Evolutionary conservation across 2,797 vertebrate genomes (phyloP), one percentile per base, ranked within the genome.

Genomic region (Anguilla anguilla): DNA sequence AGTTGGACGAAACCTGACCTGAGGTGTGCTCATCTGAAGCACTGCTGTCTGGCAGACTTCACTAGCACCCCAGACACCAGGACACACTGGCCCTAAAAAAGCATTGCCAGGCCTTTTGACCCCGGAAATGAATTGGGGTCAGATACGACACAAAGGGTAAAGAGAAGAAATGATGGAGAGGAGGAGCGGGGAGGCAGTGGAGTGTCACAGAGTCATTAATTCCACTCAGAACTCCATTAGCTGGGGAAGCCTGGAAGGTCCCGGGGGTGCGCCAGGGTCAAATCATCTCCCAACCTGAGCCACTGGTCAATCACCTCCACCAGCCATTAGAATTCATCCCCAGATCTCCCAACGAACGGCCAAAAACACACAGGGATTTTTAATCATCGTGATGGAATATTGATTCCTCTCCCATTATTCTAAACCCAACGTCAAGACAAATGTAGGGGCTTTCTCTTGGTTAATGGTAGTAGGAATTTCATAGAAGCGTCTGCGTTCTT

Each of bases 131-230:
- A 35, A 59, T 84, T 55, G 83, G 11, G 83, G 77, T 51, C 61
- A 49, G 46, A 39, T 43, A 43, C 67, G n/a, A 69, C 46, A 84
- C 49, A 39, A 89, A 89, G 53, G 83, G 67, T 89, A 17, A 39
- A 79, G 79, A 82, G 28, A 49, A 39, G 89, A 86, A 89, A 57
- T 39, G 85, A 69, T 31, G 5, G 28, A 81, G 55, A 83, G 10
- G 19, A n/a, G 22, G n/a, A 28, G 25, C 35, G 67, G 87, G 19
- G 74, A 69, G 69, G 83, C 43, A 85, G 72, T 22, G 22, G 61
- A 77, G 67, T 77, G 53, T 79, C 69, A 35, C 39, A 51, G 55
- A 82, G 49, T 57, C 85, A 86, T 88, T 86, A 88, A 83, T 86
- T 83, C 85, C 77, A 17, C 51, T 39, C 85, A 83, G 79, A 22